A percentile compares a stretch with the other conserved stretches of the same genome.
Evolutionary conservation across 92 coral and sea anemone genomes (phyloP).

Genomic region (Epizoanthus rinbou): DNA sequence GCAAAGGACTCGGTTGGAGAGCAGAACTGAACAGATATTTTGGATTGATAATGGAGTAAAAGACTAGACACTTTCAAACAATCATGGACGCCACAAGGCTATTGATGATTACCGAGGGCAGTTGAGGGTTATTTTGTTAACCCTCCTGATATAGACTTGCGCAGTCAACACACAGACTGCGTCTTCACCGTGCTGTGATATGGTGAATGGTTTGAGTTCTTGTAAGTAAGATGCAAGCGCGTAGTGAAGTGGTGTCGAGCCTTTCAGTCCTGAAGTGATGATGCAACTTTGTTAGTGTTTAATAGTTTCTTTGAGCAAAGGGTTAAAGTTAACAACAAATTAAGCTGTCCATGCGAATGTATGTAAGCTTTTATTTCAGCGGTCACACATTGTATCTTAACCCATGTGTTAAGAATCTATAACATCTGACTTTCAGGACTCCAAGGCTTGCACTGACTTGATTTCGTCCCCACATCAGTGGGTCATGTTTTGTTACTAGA

Average conservation of each 20-base stretch:
- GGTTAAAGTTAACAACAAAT: too few relatives aligned
- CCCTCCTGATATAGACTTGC: conserved; percentile 37
- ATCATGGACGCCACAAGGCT: not conserved
- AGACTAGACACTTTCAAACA: not conserved
- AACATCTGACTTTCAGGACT: too few relatives aligned
- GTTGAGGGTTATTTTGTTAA: conserved; percentile 35
- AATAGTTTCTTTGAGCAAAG: too few relatives aligned
- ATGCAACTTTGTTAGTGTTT: not conserved
- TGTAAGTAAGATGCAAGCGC: conserved; percentile 42
- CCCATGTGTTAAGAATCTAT: too few relatives aligned
- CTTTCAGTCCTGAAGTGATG: not conserved
- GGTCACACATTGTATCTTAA: too few relatives aligned
- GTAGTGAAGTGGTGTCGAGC: not conserved
- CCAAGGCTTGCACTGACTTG: too few relatives aligned
- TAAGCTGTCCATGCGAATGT: too few relatives aligned
- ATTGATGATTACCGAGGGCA: not conserved
- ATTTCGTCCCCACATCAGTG: too few relatives aligned
- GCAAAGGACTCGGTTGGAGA: not conserved
- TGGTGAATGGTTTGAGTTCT: conserved; percentile 8
- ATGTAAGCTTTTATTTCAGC: too few relatives aligned
- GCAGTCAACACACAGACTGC: not conserved
- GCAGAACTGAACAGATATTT: not conserved
- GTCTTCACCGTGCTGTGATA: not conserved
- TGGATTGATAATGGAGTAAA: not conserved
- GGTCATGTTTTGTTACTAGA: not conserved